Evolutionary conservation across 2,888 invertebrate species (phyloP).

Genomic region (Pandemis corylana): DNA sequence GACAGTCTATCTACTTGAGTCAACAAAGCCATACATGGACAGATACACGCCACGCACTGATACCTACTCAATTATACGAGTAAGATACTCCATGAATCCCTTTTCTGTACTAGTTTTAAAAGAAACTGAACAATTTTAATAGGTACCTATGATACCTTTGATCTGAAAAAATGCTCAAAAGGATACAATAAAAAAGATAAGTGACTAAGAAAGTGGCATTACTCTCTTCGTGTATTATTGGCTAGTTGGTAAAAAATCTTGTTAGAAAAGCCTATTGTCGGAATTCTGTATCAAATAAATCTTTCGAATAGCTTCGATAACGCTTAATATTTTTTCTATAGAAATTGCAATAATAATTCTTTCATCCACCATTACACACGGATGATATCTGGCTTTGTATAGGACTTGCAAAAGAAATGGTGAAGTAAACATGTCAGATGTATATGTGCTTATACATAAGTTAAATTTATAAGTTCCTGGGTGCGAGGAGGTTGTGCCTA

Average conservation of each 20-base stretch:
- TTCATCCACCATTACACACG: slow-evolving; percentile 67
- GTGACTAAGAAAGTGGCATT: background rate
- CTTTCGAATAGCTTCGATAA: slow-evolving; percentile 53
- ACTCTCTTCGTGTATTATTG: slow-evolving; percentile 1
- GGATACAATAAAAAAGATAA: background rate
- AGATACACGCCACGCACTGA: background rate
- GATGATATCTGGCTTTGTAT: slow-evolving; percentile 54
- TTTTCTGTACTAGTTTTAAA: background rate
- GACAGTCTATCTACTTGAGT: background rate
- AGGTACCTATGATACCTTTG: background rate
- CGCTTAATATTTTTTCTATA: slow-evolving; percentile 56
- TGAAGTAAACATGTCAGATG: slow-evolving; percentile 1
- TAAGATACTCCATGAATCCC: background rate
- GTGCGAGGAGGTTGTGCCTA: background rate
- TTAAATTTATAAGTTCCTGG: background rate
- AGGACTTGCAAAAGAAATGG: slow-evolving; percentile 29
- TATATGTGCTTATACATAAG: background rate
- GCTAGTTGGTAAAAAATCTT: slow-evolving; percentile 15
- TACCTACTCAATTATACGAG: background rate
- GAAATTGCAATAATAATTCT: slow-evolving; percentile 70
- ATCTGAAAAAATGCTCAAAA: background rate
- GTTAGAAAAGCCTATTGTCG: slow-evolving; percentile 42
- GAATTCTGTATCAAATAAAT: slow-evolving; percentile 54
- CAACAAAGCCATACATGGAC: background rate
- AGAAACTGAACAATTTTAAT: background rate